phyloP scores from a whole-genome alignment of 2,888 invertebrate species.

The Polyommatus icarus region DNA sequence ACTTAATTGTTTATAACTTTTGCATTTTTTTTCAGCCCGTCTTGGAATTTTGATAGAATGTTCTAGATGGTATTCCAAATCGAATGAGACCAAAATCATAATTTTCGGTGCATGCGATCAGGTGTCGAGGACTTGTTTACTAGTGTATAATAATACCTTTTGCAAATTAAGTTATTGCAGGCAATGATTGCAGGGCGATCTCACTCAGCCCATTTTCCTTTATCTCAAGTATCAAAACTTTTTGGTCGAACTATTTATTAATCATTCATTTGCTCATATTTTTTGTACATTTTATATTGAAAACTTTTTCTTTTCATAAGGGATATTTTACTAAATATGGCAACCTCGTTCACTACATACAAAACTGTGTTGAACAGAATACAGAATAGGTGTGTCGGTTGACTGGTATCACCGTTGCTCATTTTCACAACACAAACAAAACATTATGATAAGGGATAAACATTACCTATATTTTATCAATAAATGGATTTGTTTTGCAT shows the following conservation, averaged over 20 bases:
- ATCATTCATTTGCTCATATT: neutral
- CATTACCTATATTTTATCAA: neutral
- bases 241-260: neutral
- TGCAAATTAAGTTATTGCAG: no score
- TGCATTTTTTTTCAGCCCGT: no score
- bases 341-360: neutral
- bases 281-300: neutral
- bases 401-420: neutral
- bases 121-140: no score
- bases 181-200: no score
- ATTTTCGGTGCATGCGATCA: no score
- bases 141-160: no score
- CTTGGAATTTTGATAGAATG: no score
- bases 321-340: neutral
- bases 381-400: neutral
- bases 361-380: slow-evolving; percentile 9
- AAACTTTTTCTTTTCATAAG: neutral
- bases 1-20: no score
- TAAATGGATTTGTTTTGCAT: neutral
- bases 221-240: neutral
- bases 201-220: neutral
- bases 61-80: no score
- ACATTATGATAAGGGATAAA: neutral
- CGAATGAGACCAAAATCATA: no score
- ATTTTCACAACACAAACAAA: slow-evolving; percentile 16